Evolutionary conservation across 2,797 vertebrate species (phyloP).

Genomic region (Myotis pilosus): DNA sequence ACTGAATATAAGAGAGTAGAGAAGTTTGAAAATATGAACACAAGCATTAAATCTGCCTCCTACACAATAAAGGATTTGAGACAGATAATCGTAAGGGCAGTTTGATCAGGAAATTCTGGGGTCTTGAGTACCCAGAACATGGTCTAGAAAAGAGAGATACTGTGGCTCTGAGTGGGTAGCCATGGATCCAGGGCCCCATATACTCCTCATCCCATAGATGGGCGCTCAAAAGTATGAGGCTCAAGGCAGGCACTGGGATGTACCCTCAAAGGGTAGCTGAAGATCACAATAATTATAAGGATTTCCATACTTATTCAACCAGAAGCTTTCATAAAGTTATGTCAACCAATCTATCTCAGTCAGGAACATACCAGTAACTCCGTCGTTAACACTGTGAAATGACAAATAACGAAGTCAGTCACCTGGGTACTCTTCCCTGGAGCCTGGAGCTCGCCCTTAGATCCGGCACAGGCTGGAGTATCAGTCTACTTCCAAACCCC

Average conservation of each 20-base stretch:
- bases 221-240: not conserved
- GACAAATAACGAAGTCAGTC: not conserved
- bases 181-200: not conserved
- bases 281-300: not conserved
- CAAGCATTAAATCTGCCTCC: not conserved
- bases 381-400: not conserved
- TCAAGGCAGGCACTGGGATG: not conserved
- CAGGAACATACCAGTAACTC: not conserved
- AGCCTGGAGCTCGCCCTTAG: not conserved
- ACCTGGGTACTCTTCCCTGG: not conserved
- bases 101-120: not conserved
- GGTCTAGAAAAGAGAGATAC: not conserved
- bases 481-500: not conserved
- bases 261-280: not conserved
- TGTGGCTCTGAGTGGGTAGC: not conserved
- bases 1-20: not conserved
- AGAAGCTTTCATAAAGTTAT: not conserved
- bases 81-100: not conserved
- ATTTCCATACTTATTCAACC: not conserved
- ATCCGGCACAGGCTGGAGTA: not conserved
- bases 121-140: not conserved
- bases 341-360: not conserved
- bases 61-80: not conserved
- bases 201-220: not conserved
- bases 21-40: slow-evolving; percentile 20